phyloP scores from a whole-genome alignment of 2,797 vertebrate genomes.

The Erpetoichthys calabaricus region DNA sequence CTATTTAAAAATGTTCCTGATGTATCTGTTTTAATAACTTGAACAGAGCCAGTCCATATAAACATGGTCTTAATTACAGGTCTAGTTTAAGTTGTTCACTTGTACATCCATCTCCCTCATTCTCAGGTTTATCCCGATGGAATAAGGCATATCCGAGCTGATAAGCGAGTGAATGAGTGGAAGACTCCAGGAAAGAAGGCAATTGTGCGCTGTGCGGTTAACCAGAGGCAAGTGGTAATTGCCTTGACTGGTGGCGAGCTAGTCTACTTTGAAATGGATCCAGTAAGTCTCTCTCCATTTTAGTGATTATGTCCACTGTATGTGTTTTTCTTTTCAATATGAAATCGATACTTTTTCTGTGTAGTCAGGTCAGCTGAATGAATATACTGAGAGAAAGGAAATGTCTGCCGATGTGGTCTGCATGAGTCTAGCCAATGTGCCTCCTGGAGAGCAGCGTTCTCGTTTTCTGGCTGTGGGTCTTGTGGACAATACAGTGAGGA shows the following conservation, averaged over 20 bases:
- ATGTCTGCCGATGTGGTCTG: conserved; percentile 97
- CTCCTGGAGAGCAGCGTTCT: conserved; percentile 88
- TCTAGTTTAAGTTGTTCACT: too few species aligned
- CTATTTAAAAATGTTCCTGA: too few species aligned
- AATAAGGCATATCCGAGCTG: conserved; percentile 89
- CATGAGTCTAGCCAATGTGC: conserved; percentile 94
- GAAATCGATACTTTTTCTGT: background rate
- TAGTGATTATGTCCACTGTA: too few species aligned
- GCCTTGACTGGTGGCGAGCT: conserved; percentile 91
- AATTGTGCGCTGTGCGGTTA: conserved; percentile 92
- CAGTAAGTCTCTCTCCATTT: too few species aligned
- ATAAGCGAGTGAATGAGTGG: conserved; percentile 97
- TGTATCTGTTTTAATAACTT: too few species aligned
- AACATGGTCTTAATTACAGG: too few species aligned
- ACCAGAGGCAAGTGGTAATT: conserved; percentile 94
- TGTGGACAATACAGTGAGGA: conserved; percentile 93
- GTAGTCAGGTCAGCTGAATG: conserved; percentile 91
- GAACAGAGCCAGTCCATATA: too few species aligned
- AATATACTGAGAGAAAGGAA: conserved; percentile 95
- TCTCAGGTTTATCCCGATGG: conserved; percentile 90
- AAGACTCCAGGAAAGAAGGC: conserved; percentile 96
- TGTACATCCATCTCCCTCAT: background rate
- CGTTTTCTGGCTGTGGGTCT: conserved; percentile 88
- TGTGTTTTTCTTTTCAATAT: background rate
- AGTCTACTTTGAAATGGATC: conserved; percentile 98